Evolutionary conservation across 2,113 vertebrate genomes (phyloP), one percentile per base, ranked within the genome.

Genomic region (Prionailurus bengalensis): DNA sequence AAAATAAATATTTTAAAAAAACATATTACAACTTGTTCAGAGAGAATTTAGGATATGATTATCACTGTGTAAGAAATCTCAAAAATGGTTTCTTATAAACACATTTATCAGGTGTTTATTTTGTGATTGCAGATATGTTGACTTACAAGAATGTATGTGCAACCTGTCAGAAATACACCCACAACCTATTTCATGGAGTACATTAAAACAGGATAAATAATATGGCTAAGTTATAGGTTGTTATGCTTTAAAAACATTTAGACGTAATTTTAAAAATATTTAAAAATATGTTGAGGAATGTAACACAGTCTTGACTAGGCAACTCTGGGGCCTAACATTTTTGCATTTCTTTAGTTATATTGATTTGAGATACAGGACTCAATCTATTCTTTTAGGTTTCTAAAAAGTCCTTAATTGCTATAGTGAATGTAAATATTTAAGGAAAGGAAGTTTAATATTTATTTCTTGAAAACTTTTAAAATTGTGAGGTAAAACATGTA

Each of bases 231-330:
- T 65, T 71, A 71, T 33, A 90, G 74, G 33, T 68, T 94, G 25
- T 13, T 82, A 12, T 94, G 73, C 23, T 90, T 96, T 90, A 74
- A 84, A 94, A 89, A 63, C 9, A 71, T 73, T 87, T 95, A 51
- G 65, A 71, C 25, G 42, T 89, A 70, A 33, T 51, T 94, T 94
- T 73, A 8, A 36, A 91, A 55, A 31, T 65, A 48, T 53, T 95
- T 82, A 61, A 79, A 88, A 94, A 76, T 78, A 90, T 29, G 6
- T 80, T 84, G 63, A 92, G 58, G 65, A 94, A 92, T 80, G 73
- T 93, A 51, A 76, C 19, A 15, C 17, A 76, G 4, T 78, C 21
- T 95, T 94, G 58, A 84, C 51, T 39, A 58, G 51, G 8, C 29
- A 93, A 27, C 17, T 82, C 13, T 48, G 39, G 33, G 9, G 4